Conservation (phyloP, 1,140 invertebrate species). For the Teleogryllus occipitalis region DNA sequence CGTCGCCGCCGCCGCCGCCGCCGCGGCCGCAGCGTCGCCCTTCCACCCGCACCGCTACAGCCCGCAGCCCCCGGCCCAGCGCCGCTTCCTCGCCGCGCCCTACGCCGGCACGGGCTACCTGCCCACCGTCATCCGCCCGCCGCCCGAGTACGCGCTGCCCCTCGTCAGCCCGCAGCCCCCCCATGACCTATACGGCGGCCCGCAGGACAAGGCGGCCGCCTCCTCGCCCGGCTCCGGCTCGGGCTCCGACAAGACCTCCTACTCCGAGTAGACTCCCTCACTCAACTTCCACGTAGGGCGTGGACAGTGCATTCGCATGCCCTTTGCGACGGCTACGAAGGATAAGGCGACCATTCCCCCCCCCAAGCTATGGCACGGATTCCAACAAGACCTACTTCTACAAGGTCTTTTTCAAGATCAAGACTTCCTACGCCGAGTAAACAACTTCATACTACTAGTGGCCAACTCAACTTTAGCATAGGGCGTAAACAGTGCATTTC, state of each 20-base stretch:
- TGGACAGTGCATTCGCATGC: too few relatives aligned
- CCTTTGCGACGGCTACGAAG: too few relatives aligned
- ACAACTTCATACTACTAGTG: too few relatives aligned
- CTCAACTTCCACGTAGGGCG: too few relatives aligned
- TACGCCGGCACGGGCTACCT: conserved; percentile 72
- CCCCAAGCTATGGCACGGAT: too few relatives aligned
- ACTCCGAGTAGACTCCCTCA: conserved; percentile 27
- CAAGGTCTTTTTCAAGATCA: too few relatives aligned
- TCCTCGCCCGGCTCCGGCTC: conserved; percentile 39
- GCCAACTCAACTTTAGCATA: too few relatives aligned
- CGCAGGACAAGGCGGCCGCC: conserved; percentile 36
- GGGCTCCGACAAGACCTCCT: conserved; percentile 38
- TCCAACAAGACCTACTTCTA: too few relatives aligned
- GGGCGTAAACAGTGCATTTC: too few relatives aligned
- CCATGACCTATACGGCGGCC: conserved; percentile 32
- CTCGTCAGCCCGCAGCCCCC: conserved; percentile 26
- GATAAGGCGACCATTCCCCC: too few relatives aligned
- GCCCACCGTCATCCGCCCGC: conserved; percentile 63
- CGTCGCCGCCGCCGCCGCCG: conserved; percentile 47
- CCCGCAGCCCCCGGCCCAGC: conserved; percentile 37
- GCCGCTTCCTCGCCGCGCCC: conserved; percentile 65
- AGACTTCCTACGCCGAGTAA: too few relatives aligned
- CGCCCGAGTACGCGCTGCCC: conserved; percentile 23
- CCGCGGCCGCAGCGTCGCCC: conserved; percentile 38
- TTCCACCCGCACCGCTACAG: conserved; percentile 35